Percentiles rank a stretch among this genome's conserved stretches.
These are phyloP conservation scores for Lipophrys pholis DNA, from an alignment of 2,113 vertebrate species.

Conservation along the genomic window DNA sequence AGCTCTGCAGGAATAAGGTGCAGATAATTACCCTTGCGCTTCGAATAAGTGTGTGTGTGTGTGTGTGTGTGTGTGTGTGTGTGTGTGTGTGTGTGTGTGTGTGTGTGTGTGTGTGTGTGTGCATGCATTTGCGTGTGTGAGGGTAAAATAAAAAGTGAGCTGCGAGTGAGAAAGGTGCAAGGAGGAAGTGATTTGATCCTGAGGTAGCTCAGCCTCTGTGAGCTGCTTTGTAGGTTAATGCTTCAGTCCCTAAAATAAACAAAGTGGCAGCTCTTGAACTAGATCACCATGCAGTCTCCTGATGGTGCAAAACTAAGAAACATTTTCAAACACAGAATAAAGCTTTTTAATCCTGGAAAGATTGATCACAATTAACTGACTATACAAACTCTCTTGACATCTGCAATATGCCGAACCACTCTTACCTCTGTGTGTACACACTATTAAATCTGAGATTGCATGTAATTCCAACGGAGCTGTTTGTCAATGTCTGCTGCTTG, in stretches of 20 bases:
- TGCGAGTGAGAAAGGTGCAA: not conserved
- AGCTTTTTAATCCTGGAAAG: not conserved
- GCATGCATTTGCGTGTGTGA: no score
- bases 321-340: not conserved
- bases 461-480: no score
- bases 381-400: no score
- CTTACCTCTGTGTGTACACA: no score
- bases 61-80: no score
- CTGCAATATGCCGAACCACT: no score
- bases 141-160: constrained; percentile 7
- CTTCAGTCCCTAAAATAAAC: not conserved
- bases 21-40: constrained; percentile 14
- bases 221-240: not conserved
- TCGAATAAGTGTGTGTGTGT: not conserved
- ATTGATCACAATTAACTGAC: no score
- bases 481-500: no score
- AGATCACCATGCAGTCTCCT: not conserved
- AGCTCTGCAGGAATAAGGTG: constrained; percentile 84
- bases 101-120: no score
- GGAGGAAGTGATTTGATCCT: constrained; percentile 22
- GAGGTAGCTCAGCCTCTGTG: not conserved
- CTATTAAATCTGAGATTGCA: no score
- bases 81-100: no score
- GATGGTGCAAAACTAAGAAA: not conserved
- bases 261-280: not conserved